Evolutionary conservation across 2,113 vertebrate genomes (phyloP).

Genomic region (Urocolius indicus): DNA sequence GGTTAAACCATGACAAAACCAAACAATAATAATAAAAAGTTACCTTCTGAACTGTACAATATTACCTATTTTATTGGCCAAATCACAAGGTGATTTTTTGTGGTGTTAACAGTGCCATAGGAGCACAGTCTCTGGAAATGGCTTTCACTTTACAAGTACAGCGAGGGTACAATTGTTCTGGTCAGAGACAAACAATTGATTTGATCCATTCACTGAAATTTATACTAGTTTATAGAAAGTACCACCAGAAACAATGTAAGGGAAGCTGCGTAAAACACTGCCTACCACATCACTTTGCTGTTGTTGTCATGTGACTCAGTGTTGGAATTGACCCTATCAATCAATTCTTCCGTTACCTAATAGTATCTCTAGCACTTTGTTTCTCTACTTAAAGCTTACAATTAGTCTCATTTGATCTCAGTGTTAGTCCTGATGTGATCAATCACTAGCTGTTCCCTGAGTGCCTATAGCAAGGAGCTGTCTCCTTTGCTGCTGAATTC

Average conservation of each 20-base stretch:
- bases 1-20: too few species aligned
- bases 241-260: neutral
- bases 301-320: neutral
- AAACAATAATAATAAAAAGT: neutral
- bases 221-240: neutral
- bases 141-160: neutral
- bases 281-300: neutral
- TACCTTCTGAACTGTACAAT: neutral
- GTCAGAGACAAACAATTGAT: too few species aligned
- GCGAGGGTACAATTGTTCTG: rapidly evolving
- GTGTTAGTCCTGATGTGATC: neutral
- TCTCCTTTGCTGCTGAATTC: neutral
- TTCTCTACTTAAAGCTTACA: neutral
- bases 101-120: neutral
- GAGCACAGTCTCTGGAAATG: neutral
- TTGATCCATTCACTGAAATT: too few species aligned
- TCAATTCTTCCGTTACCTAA: neutral
- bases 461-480: neutral
- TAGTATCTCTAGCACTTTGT: neutral
- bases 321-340: neutral
- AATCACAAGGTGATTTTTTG: neutral
- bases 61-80: neutral
- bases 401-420: neutral
- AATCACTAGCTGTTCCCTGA: neutral
- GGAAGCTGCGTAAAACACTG: neutral